Evolutionary conservation across 2,888 invertebrate species (phyloP), one percentile per base, ranked within the genome.

Genomic region (Apotomis capreana): DNA sequence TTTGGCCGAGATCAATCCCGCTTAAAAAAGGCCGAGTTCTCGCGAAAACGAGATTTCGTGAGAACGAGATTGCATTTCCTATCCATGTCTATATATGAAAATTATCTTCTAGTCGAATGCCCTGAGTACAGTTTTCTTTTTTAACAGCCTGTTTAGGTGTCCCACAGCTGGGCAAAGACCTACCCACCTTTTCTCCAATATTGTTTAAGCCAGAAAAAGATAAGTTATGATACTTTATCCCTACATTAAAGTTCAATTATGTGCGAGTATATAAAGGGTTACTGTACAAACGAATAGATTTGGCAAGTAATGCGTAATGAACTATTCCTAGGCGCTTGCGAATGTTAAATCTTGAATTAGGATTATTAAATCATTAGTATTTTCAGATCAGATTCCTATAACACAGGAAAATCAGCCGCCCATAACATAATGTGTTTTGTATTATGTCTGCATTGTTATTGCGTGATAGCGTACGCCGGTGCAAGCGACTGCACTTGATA

Each of bases 401-500:
- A 61, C 67, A 71, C 67, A 71, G 71, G 71, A 71, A 71, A 68
- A 51, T 15, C 60, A 26, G 61, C 49, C 65, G 67, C 61, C 55
- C 55, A 26, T 51, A 59, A 63, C 57, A 62, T 46, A 46, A 62
- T 62, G 69, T 58, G 72, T 68, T 68, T 68, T 44, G 59, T 72
- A 46, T 68, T 67, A 57, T 57, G 51, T 52, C 52, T 62, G 57
- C 67, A 52, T 61, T 72, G 72, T 72, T 72, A 59, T 63, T 68
- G 40, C 54, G 57, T 26, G 67, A 71, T 58, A 61, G 37, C 51
- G 40, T 57, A 40, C 13, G 9, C n/a, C 36, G 26, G 49, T n/a
- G 57, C 13, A 51, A 46, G 37, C 44, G 26, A n/a, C 49, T 57
- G 63, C 67, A 72, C 63, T 68, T 77, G 84, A 83, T 87, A 86